Percentiles rank a stretch among this genome's conserved stretches.
These are phyloP conservation scores for Thecophora atra DNA, from an alignment of 2,888 invertebrate species.

Conservation along the genomic window DNA sequence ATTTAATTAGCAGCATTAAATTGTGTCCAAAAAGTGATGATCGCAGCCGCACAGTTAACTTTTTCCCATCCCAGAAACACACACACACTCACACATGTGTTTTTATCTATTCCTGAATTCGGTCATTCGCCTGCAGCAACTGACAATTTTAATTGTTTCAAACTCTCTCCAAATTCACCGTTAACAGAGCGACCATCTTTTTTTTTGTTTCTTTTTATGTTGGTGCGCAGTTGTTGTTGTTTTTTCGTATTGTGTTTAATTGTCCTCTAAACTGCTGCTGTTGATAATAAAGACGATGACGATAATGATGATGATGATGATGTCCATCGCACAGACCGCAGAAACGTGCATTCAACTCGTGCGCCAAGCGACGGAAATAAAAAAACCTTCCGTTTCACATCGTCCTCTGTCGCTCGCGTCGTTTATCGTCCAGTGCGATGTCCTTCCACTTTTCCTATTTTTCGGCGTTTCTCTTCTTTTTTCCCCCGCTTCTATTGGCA, in stretches of 20 bases:
- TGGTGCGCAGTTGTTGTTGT: background rate
- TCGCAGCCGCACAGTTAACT: slow-evolving; percentile 9
- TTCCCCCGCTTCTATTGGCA: background rate
- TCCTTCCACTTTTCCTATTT: slow-evolving; percentile 16
- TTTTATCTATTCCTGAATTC: background rate
- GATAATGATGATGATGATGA: background rate
- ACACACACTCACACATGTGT: background rate
- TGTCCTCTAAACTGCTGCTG: slow-evolving; percentile 22
- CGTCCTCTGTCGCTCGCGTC: too few species aligned
- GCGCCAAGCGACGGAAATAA: slow-evolving; percentile 14
- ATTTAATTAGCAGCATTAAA: slow-evolving; percentile 36
- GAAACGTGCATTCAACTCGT: slow-evolving; percentile 25
- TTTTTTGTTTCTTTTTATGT: slow-evolving; percentile 3
- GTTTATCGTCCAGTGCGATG: slow-evolving; percentile 20
- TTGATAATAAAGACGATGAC: background rate
- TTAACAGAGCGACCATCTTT: slow-evolving; percentile 10
- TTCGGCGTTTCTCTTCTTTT: background rate
- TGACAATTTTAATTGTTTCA: slow-evolving; percentile 37
- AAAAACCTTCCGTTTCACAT: slow-evolving; percentile 21
- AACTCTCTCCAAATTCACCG: slow-evolving; percentile 35
- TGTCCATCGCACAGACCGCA: slow-evolving; percentile 27
- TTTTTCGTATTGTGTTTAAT: slow-evolving; percentile 25
- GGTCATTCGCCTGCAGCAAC: slow-evolving; percentile 8
- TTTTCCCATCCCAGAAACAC: slow-evolving; percentile 2
- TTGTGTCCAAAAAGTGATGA: slow-evolving; percentile 7